Evolutionary conservation across 2,797 vertebrate genomes (phyloP).

Genomic region (Chaenodraco wilsoni): DNA sequence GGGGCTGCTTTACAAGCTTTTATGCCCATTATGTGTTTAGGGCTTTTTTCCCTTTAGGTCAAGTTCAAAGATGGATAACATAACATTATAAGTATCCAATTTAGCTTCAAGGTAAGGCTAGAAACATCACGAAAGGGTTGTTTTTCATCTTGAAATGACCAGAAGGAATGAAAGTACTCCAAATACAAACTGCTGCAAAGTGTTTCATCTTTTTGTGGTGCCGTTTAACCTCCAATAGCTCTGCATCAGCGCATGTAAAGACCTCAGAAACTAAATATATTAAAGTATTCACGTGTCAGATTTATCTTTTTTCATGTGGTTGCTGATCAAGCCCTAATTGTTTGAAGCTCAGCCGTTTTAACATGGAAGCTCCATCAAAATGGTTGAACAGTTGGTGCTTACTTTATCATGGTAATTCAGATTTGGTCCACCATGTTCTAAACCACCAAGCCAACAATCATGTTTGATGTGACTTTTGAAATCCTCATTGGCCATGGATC

Average conservation of each 20-base stretch:
- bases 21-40: slow-evolving; percentile 59
- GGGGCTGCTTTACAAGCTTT: slow-evolving; percentile 56
- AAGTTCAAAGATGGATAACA: slow-evolving; percentile 55
- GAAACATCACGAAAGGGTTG: slow-evolving; percentile 34
- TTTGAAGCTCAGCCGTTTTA: neutral
- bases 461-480: neutral
- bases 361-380: neutral
- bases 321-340: neutral
- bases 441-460: slow-evolving; percentile 2
- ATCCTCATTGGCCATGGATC: too few relatives aligned
- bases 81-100: slow-evolving; percentile 54
- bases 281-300: slow-evolving; percentile 10
- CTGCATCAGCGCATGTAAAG: slow-evolving; percentile 13
- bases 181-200: slow-evolving; percentile 22
- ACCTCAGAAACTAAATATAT: slow-evolving; percentile 7
- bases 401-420: neutral
- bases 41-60: slow-evolving; percentile 50
- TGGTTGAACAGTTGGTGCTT: slow-evolving; percentile 10
- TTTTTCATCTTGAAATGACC: slow-evolving; percentile 49
- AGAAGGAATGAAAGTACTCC: slow-evolving; percentile 44
- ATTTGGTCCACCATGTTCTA: neutral
- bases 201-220: slow-evolving; percentile 14
- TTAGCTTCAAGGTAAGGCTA: slow-evolving; percentile 50
- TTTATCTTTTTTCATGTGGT: slow-evolving; percentile 11
- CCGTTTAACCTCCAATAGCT: slow-evolving; percentile 47